Evolutionary conservation across 2,888 invertebrate species (phyloP), one percentile per base, ranked within the genome.

Genomic region (Andrena camellia): DNA sequence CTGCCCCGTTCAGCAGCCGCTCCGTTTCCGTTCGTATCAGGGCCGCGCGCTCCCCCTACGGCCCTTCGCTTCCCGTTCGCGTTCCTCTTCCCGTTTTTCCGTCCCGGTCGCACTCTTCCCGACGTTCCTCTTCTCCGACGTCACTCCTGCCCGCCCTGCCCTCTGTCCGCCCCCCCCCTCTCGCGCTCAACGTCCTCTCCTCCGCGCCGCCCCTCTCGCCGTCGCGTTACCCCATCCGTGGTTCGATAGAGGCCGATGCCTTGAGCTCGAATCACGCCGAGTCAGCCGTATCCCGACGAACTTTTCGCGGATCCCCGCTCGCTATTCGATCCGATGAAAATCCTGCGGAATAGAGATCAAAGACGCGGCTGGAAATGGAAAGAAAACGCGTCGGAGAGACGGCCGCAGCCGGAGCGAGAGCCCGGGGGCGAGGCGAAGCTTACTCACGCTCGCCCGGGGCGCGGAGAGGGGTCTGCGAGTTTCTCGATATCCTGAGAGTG

Each of bases 211-310:
- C 68, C 54, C 63, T 82, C 35, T 75, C 42, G 23, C 48, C 54
- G n/a, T 33, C 54, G 69, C 66, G 63, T 79, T 20, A 73, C 60
- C 60, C 48, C 73, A 52, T 63, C 80, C 64, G 71, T 33, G 62
- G 81, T 86, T 90, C 90, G 89, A 90, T 90, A 87, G 88, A 86
- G 81, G 86, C 82, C 84, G 87, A 81, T 88, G 87, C 89, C 85
- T 89, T 77, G 78, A 86, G 89, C 85, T 84, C 85, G 86, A 90
- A 86, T 88, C 90, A 86, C 85, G 85, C 81, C 86, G 86, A 88
- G 80, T 88, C 88, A 74, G 88, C 74, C 85, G 70, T 69, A 85
- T 85, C 70, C 54, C 75, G 69, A 42, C 78, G 70, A 84, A 87
- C 85, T 87, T 82, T 42, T 82, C 80, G 76, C 88, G 62, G 78